phyloP scores from a whole-genome alignment of 92 coral and sea anemone species.

The Bergia sp. region DNA sequence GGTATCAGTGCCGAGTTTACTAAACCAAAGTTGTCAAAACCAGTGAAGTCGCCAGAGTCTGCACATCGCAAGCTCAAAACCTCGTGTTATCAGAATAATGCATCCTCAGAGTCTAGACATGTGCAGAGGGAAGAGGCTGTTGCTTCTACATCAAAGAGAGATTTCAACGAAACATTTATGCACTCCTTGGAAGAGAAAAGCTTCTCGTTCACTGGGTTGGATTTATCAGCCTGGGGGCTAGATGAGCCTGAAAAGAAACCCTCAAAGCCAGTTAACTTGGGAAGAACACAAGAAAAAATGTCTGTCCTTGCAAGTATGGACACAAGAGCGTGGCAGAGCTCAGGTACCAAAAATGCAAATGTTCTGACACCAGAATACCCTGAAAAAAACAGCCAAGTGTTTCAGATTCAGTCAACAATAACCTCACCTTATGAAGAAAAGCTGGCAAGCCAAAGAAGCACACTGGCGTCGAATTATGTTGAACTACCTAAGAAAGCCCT shows the following conservation, averaged over 20 bases:
- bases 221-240: slow-evolving; percentile 34
- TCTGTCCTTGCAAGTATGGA: not conserved
- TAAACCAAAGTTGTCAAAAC: not conserved
- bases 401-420: not conserved
- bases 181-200: slow-evolving; percentile 4
- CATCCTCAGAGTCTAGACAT: not conserved
- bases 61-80: not conserved
- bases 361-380: not conserved
- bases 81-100: not conserved
- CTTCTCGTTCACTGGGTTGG: slow-evolving; percentile 5
- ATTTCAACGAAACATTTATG: not conserved
- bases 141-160: not conserved
- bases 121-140: not conserved
- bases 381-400: not conserved
- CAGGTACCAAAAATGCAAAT: not conserved
- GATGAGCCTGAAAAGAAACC: not conserved
- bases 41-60: not conserved
- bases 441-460: not conserved
- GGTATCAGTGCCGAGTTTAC: slow-evolving; percentile 13
- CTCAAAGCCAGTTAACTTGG: not conserved
- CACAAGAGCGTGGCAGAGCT: not conserved
- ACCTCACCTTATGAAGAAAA: not conserved
- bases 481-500: not conserved
- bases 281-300: not conserved
- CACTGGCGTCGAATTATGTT: not conserved